Evolutionary conservation across 2,113 vertebrate species (phyloP), one percentile per base, ranked within the genome.

Genomic region (Galemys pyrenaicus): DNA sequence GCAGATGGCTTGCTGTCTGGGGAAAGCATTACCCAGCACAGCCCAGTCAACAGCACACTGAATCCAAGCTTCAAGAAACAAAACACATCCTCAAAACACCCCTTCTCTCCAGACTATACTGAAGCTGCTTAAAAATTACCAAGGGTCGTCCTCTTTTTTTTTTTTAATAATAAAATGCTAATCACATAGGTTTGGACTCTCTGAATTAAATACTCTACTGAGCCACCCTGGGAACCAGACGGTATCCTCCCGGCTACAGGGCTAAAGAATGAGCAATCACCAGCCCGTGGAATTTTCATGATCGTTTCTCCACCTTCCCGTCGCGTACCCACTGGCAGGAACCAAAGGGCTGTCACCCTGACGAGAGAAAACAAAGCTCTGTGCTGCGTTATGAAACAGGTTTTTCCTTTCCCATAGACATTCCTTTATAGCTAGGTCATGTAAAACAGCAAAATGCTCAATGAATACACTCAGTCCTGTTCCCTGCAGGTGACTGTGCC

Each of bases 351-450:
- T 96, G 95, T 93, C 85, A 70, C 83, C 94, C 78, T 70, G 91
- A 97, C 26, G 89, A 91, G 86, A 56, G 51, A 87, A 85, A 71
- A 79, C 83, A 83, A 68, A 84, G 97, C 91, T 88, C 70, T 37
- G 88, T 49, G 26, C 94, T 62, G 74, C 90, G 56, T 91, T 67
- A 97, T 77, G 82, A 62, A 97, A 98, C 96, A 97, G 96, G 97
- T 91, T 98, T 97, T 85, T 91, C 96, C 97, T 93, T 95, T 87
- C 96, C 95, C 75, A 28, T 2, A 96, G 95, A 97, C 96, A 96
- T 98, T 98, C 97, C 98, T 98, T 98, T 96, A 95, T 78, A 96
- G 96, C 93, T 90, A 97, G 85, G 90, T 91, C 97, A 97, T 68
- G 58, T 87, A 97, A 97, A 67, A 91, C 95, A 97, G 96, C 96